phyloP scores from a whole-genome alignment of 2,888 invertebrate species.

The Lasioglossum leucozonium region DNA sequence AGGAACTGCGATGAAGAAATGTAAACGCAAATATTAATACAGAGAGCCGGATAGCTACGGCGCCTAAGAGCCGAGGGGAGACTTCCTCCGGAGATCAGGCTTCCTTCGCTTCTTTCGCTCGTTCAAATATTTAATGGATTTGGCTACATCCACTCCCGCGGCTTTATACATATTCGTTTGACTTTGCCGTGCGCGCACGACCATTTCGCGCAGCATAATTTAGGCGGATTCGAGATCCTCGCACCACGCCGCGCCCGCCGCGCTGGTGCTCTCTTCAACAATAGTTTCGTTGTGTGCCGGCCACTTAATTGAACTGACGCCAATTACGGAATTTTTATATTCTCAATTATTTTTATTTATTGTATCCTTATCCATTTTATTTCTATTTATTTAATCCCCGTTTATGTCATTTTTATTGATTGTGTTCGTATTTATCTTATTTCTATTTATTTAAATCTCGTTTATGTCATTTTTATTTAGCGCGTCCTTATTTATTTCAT shows the following conservation, averaged over 20 bases:
- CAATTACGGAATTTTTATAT: neutral
- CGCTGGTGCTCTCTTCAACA: slow-evolving; percentile 13
- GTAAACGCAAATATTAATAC: slow-evolving; percentile 76
- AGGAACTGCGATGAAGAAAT: slow-evolving; percentile 72
- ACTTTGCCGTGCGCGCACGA: neutral
- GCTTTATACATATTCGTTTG: slow-evolving; percentile 35
- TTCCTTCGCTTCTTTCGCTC: slow-evolving; percentile 66
- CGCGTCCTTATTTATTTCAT: no score
- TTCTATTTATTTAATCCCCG: no score
- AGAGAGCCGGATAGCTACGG: slow-evolving; percentile 61
- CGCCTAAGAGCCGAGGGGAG: slow-evolving; percentile 66
- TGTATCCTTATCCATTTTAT: neutral
- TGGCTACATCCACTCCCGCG: slow-evolving; percentile 61
- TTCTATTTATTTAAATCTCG: no score
- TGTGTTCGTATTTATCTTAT: no score
- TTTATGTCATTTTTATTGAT: no score
- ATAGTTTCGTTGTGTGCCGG: slow-evolving; percentile 1
- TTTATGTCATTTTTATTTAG: no score
- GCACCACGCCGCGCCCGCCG: no score
- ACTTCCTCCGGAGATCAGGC: slow-evolving; percentile 63
- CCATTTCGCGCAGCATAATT: slow-evolving; percentile 16
- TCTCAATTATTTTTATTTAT: neutral
- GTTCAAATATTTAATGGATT: slow-evolving; percentile 75
- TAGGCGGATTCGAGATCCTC: neutral
- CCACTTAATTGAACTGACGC: neutral